phyloP scores from a whole-genome alignment of 2,888 invertebrate genomes.

The Cacoxenus indagator region DNA sequence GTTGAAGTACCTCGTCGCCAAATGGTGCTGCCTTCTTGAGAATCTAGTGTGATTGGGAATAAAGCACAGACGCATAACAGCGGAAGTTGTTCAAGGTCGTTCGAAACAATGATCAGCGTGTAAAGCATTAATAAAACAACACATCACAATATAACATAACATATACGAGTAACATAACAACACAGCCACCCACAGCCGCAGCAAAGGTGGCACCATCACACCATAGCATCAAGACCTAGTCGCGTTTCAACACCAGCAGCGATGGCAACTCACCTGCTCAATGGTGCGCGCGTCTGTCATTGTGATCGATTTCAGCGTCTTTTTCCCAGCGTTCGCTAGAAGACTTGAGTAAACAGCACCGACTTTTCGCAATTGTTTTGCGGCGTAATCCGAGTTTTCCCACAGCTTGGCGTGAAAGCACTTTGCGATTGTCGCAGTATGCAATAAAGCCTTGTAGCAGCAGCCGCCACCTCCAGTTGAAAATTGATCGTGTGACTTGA shows the following conservation, averaged over 20 bases:
- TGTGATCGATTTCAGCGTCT: constrained; percentile 76
- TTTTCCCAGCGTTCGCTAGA: constrained; percentile 78
- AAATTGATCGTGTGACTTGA: constrained; percentile 49
- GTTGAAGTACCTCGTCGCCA: constrained; percentile 77
- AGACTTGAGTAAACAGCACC: constrained; percentile 77
- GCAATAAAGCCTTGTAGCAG: constrained; percentile 73
- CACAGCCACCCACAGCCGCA: not conserved
- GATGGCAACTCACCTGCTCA: constrained; percentile 75
- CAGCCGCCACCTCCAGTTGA: not conserved
- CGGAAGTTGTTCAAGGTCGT: constrained; percentile 22
- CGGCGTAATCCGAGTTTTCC: constrained; percentile 81
- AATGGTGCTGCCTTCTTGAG: constrained; percentile 81
- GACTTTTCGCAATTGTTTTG: constrained; percentile 80
- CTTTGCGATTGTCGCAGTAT: constrained; percentile 77
- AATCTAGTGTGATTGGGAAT: constrained; percentile 72
- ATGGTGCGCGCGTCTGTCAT: constrained; percentile 81
- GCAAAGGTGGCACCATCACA: too few species aligned
- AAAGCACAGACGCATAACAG: not conserved
- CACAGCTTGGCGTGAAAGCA: constrained; percentile 79
- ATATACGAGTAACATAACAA: not conserved
- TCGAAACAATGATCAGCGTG: not conserved
- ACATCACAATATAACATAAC: not conserved
- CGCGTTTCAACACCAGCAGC: constrained; percentile 20
- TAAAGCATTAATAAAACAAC: not conserved
- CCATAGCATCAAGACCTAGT: too few species aligned